Percentiles rank a stretch among this genome's conserved stretches.
Conservation (phyloP, 1,140 invertebrate species). For the Thrips palmi region DNA sequence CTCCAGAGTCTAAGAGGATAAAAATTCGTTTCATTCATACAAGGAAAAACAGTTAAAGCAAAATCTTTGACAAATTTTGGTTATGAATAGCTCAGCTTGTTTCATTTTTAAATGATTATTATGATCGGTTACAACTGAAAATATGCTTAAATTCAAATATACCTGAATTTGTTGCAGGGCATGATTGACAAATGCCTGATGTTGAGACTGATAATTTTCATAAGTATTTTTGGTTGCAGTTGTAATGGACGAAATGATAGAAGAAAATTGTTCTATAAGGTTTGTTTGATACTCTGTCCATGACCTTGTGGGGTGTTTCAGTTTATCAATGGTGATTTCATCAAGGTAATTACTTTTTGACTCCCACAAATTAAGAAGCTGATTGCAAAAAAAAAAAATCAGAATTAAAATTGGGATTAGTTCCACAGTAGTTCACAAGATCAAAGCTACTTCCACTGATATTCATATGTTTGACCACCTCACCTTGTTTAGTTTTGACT, state of each 20-base stretch:
- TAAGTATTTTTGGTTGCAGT: slow-evolving; percentile 56
- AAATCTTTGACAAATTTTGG: too few species aligned
- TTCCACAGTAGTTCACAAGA: too few species aligned
- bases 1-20: too few species aligned
- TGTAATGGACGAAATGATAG: slow-evolving; percentile 53
- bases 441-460: background rate
- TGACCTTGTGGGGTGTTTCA: slow-evolving; percentile 56
- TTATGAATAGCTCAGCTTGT: background rate
- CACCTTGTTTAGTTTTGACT: slow-evolving; percentile 76
- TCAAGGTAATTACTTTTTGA: slow-evolving; percentile 90
- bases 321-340: slow-evolving; percentile 60
- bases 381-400: slow-evolving; percentile 11
- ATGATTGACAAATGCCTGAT: slow-evolving; percentile 86
- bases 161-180: slow-evolving; percentile 71
- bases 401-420: too few species aligned
- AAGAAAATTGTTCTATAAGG: slow-evolving; percentile 56
- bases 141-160: slow-evolving; percentile 2
- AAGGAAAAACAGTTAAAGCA: too few species aligned
- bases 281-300: slow-evolving; percentile 71
- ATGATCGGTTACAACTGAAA: background rate
- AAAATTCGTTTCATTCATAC: too few species aligned
- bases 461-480: slow-evolving; percentile 8
- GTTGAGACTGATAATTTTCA: slow-evolving; percentile 74
- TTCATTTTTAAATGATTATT: background rate
- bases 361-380: slow-evolving; percentile 82